These are phyloP conservation scores for Drosophila imparisetae DNA, from an alignment of 2,888 invertebrate species.

Conservation along the genomic window DNA sequence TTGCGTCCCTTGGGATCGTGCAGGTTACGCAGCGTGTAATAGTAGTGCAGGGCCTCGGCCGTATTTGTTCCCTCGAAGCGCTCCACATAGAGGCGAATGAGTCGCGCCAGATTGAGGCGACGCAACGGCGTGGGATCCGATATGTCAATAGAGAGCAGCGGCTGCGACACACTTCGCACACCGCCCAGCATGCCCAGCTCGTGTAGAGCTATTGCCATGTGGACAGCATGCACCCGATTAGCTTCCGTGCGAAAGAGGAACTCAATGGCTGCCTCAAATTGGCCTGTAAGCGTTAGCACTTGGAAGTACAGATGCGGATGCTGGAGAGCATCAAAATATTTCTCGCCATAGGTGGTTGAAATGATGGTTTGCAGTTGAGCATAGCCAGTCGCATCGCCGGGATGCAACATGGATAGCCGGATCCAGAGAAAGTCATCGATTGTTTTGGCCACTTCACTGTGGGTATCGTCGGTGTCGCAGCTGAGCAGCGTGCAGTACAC, in stretches of 20 bases:
- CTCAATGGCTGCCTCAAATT: slow-evolving; percentile 98
- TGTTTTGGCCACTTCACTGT: slow-evolving; percentile 94
- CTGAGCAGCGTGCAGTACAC: slow-evolving; percentile 95
- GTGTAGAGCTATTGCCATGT: slow-evolving; percentile 95
- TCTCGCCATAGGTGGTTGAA: slow-evolving; percentile 94
- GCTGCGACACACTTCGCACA: slow-evolving; percentile 90
- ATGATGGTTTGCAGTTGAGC: slow-evolving; percentile 93
- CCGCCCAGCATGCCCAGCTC: slow-evolving; percentile 93
- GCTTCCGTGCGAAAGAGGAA: slow-evolving; percentile 91
- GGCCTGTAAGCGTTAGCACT: slow-evolving; percentile 93
- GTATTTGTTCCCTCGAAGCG: slow-evolving; percentile 96
- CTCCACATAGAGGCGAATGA: slow-evolving; percentile 94
- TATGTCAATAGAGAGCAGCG: slow-evolving; percentile 91
- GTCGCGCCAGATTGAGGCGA: slow-evolving; percentile 93
- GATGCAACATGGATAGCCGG: slow-evolving; percentile 92
- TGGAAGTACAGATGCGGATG: slow-evolving; percentile 96
- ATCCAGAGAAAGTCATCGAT: slow-evolving; percentile 99
- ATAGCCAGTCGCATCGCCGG: slow-evolving; percentile 89
- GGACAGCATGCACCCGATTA: slow-evolving; percentile 94
- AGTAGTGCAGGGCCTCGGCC: slow-evolving; percentile 96
- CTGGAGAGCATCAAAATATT: slow-evolving; percentile 95
- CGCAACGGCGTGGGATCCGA: slow-evolving; percentile 92
- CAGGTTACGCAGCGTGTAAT: slow-evolving; percentile 88
- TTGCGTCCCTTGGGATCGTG: slow-evolving; percentile 92
- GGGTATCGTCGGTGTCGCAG: slow-evolving; percentile 94